These are phyloP conservation scores for Alectura lathami DNA, from an alignment of 2,113 vertebrate genomes.

Conservation along the genomic window DNA sequence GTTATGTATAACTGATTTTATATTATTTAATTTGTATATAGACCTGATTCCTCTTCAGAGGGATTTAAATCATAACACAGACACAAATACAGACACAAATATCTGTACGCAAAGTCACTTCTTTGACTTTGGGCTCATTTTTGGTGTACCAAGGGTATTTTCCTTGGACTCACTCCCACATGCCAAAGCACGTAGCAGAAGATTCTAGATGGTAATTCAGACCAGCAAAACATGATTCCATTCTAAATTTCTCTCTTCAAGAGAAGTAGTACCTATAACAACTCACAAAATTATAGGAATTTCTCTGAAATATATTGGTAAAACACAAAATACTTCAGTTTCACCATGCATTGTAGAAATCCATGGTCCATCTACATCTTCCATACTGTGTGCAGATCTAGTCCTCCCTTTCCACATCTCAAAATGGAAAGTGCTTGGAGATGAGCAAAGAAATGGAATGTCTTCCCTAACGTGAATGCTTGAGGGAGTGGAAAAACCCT, in stretches of 20 bases:
- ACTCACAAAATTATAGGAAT: not conserved
- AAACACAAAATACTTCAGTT: not conserved
- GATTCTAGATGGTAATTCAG: not conserved
- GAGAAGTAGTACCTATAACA: not conserved
- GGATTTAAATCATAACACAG: not conserved
- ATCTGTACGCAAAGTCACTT: not conserved
- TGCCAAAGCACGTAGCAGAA: not conserved
- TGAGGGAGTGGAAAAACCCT: not conserved
- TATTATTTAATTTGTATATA: not conserved
- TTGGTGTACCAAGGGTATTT: not conserved
- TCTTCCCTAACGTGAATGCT: not conserved
- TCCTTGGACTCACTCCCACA: not conserved
- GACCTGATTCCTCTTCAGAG: not conserved
- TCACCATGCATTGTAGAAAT: not conserved
- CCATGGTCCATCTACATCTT: not conserved
- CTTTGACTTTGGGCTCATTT: not conserved
- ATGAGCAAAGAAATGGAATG: not conserved
- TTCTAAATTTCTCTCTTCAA: not conserved
- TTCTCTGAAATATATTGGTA: not conserved
- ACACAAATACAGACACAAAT: not conserved
- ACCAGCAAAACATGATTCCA: not conserved
- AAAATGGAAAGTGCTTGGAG: not conserved
- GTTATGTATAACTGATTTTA: not conserved
- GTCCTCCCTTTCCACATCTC: not conserved
- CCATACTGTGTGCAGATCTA: accelerated